Conservation (phyloP, 1,140 invertebrate genomes). For the Paralvinella palmiformis region DNA sequence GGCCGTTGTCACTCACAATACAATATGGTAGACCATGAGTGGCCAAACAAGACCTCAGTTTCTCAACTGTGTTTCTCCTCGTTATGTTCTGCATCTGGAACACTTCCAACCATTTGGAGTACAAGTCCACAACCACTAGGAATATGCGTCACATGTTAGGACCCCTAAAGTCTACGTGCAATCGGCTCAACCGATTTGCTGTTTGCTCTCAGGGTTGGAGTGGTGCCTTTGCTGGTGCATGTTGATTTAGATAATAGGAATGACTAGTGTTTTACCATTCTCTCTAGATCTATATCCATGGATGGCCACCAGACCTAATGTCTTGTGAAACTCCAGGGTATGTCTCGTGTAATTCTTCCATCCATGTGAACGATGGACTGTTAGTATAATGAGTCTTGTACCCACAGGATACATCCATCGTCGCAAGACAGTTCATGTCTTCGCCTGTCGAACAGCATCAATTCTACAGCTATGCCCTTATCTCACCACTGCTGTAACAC, state of each 20-base stretch:
- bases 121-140: conserved; percentile 51
- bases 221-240: conserved; percentile 23
- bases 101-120: conserved; percentile 44
- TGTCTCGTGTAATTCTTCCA: conserved; percentile 3
- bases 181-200: conserved; percentile 33
- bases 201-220: conserved; percentile 40
- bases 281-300: conserved; percentile 10
- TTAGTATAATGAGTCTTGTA: conserved; percentile 6
- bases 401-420: conserved; percentile 7
- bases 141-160: conserved; percentile 42
- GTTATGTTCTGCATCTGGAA: conserved; percentile 6
- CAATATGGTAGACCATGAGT: conserved; percentile 43
- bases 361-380: not conserved
- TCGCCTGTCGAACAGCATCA: not conserved
- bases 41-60: conserved; percentile 29
- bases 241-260: conserved; percentile 11
- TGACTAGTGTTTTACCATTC: conserved; percentile 1
- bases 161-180: conserved; percentile 44
- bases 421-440: conserved; percentile 5
- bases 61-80: not conserved
- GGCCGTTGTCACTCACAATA: conserved; percentile 49
- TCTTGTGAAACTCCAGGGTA: conserved; percentile 9
- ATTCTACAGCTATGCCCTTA: not conserved
- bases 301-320: conserved; percentile 2
- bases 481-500: not conserved